phyloP scores from a whole-genome alignment of 2,888 invertebrate species.

The Tineola bisselliella region DNA sequence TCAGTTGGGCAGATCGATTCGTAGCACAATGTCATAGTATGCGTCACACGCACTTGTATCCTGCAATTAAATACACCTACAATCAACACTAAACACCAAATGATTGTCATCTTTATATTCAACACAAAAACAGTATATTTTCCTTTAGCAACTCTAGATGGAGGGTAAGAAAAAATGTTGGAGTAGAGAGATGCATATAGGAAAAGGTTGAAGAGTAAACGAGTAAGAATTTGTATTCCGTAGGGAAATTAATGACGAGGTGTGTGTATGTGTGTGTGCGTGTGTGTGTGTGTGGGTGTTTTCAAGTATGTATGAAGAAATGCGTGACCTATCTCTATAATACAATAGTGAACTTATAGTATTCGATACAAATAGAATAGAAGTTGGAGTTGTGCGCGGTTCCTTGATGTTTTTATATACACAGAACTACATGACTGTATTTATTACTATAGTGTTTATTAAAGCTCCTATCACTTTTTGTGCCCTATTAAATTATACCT shows the following conservation, averaged over 20 bases:
- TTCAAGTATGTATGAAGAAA: slow-evolving; percentile 16
- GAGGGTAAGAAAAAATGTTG: neutral
- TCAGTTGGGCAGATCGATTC: slow-evolving; percentile 39
- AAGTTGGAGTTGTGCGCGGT: slow-evolving; percentile 12
- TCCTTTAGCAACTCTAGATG: neutral
- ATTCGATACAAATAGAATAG: slow-evolving; percentile 8
- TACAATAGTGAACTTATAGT: neutral
- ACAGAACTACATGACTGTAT: too few relatives aligned
- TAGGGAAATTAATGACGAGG: slow-evolving; percentile 15
- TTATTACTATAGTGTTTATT: neutral
- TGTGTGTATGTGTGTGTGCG: slow-evolving; percentile 18
- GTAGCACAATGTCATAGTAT: neutral
- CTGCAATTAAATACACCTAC: slow-evolving; percentile 48
- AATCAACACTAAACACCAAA: slow-evolving; percentile 15
- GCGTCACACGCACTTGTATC: slow-evolving; percentile 22
- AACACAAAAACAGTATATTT: neutral
- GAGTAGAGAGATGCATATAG: slow-evolving; percentile 9
- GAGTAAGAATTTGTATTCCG: neutral
- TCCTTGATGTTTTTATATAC: neutral
- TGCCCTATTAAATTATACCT: too few relatives aligned
- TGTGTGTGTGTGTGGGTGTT: slow-evolving; percentile 18
- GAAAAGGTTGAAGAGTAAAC: neutral
- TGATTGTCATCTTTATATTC: neutral
- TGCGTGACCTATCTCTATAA: slow-evolving; percentile 23
- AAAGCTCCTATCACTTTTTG: neutral